A percentile compares a stretch with the other conserved stretches of the same genome.
These are phyloP conservation scores for Maniola hyperantus DNA, from an alignment of 2,888 invertebrate genomes.

Conservation along the genomic window DNA sequence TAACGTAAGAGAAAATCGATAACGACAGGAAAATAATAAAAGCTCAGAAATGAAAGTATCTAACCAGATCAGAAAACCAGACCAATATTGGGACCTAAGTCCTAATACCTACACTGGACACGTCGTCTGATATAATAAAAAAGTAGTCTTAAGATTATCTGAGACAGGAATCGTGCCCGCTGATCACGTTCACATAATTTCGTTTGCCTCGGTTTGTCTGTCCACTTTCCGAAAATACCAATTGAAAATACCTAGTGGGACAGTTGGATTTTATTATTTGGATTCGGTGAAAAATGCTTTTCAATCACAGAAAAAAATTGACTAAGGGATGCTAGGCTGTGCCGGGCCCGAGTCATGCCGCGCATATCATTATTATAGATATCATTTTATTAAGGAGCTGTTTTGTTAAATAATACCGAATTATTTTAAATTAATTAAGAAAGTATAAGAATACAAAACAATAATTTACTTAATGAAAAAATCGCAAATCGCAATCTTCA, in stretches of 20 bases:
- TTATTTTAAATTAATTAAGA: no score
- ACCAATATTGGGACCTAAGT: slow-evolving; percentile 14
- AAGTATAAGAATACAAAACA: no score
- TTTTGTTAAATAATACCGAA: no score
- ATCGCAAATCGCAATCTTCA: no score
- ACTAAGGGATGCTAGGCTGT: no score
- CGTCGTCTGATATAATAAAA: slow-evolving; percentile 39
- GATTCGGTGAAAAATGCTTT: background rate
- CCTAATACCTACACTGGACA: slow-evolving; percentile 32
- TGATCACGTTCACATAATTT: slow-evolving; percentile 49
- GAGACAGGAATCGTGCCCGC: slow-evolving; percentile 44
- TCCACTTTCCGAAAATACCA: slow-evolving; percentile 47
- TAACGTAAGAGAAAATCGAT: no score
- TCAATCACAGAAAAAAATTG: background rate
- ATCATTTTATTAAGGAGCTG: no score
- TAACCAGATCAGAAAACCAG: background rate
- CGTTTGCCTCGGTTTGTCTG: slow-evolving; percentile 45
- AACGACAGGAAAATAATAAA: background rate
- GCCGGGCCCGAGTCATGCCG: no score
- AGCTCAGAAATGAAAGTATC: background rate
- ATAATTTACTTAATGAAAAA: no score
- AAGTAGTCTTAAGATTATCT: slow-evolving; percentile 35
- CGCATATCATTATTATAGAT: no score
- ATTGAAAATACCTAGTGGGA: slow-evolving; percentile 41
- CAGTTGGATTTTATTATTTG: background rate